Conservation (phyloP, 1,140 invertebrate species). For the Spodoptera litura region DNA sequence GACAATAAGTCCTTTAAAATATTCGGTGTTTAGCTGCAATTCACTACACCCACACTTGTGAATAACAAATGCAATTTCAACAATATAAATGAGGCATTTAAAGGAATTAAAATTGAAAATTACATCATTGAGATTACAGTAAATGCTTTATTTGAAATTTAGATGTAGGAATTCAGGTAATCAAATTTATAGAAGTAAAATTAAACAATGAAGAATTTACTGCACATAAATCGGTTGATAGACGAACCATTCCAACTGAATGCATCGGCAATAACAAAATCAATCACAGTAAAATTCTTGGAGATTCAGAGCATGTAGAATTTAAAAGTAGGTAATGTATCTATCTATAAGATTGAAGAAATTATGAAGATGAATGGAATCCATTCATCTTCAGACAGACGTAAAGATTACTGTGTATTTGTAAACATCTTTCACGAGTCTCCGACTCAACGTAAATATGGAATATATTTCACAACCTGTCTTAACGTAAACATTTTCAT, state of each 20-base stretch:
- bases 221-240: no score
- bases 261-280: no score
- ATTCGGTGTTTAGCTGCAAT: constrained; percentile 18
- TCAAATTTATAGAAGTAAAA: no score
- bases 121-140: no score
- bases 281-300: no score
- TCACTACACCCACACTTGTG: constrained; percentile 22
- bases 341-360: no score
- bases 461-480: constrained; percentile 2
- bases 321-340: neutral
- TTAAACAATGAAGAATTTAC: no score
- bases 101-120: neutral
- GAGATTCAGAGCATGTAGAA: no score
- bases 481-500: constrained; percentile 1
- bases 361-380: neutral
- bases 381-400: neutral
- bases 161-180: no score
- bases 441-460: constrained; percentile 15
- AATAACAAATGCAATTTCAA: constrained; percentile 10
- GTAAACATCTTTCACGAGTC: constrained; percentile 16
- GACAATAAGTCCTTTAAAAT: constrained; percentile 4
- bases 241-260: no score
- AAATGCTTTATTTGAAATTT: no score
- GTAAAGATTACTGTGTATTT: neutral
- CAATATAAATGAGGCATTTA: neutral